Base-by-base conservation (phyloP, 2,797 vertebrate species). In the Galagoides demidoff region DNA sequence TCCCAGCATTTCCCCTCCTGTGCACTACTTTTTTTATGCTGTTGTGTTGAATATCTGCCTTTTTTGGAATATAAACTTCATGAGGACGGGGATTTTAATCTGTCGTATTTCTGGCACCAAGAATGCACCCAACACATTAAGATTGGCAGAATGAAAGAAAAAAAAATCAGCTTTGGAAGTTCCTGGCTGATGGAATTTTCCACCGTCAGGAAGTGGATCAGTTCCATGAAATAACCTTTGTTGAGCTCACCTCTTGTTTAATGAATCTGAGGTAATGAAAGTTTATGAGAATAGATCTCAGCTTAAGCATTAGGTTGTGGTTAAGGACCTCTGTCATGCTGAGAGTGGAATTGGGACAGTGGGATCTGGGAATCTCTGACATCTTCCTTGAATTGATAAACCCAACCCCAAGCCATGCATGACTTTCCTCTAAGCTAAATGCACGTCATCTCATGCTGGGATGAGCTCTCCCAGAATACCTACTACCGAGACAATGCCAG, bases 91-190 rank as follows among this genome's bases (percentile, higher is more conserved):
- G 4, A 22, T 34, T 16, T 63, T 52, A 1, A 0, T 39, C 49
- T 49, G 52, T 13, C 37, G 1, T 37, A 9, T 34, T 20, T 43
- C 64, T 19, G 31, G 27, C 31, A 55, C 68, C 57, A 43, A 39
- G 14, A 39, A 55, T 0, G 1, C 13, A 37, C 11, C 14, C 19
- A 7, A 3, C 7, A 16, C 8, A 2, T 1, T 31, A 12, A 20
- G n/a, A 7, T 8, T 34, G 45, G 31, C 8, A 25, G 34, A 34
- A 5, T 13, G 22, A 66, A 83, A 45, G 11, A 34, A 27, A 2
- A 43, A 43, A 52, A 14, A 29, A n/a, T 3, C 4, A 16, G 23
- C 29, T 45, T 29, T 6, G 7, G 22, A 49, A 71, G 23, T 16
- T 5, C 10, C 61, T 17, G 34, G 4, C 7, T 68, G 9, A 34